phyloP scores from a whole-genome alignment of 1,140 invertebrate genomes.

The Hyposmocoma kahamanoa region DNA sequence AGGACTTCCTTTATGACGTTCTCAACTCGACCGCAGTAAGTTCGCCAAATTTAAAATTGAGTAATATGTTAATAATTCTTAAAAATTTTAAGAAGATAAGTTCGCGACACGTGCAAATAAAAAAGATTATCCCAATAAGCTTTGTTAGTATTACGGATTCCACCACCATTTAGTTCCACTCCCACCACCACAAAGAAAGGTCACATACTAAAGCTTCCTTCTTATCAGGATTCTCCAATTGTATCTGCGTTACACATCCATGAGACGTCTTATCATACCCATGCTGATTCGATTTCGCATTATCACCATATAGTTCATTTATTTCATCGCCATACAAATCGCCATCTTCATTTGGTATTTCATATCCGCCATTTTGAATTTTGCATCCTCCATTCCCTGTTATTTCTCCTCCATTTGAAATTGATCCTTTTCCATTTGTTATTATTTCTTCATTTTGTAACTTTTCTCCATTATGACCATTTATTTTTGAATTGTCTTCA shows the following conservation, averaged over 20 bases:
- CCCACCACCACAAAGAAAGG: conserved; percentile 32
- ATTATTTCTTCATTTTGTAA: too few relatives aligned
- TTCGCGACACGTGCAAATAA: too few relatives aligned
- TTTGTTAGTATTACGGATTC: too few relatives aligned
- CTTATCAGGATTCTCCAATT: conserved; percentile 54
- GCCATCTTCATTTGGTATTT: not conserved
- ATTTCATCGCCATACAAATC: conserved; percentile 4
- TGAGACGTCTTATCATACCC: conserved; percentile 47
- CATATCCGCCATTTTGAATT: not conserved
- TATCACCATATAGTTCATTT: conserved; percentile 25
- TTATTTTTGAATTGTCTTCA: conserved; percentile 1
- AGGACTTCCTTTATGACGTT: too few relatives aligned
- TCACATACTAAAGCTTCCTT: conserved; percentile 52
- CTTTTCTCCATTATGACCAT: conserved; percentile 8
- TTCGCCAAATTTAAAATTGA: too few relatives aligned
- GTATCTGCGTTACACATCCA: conserved; percentile 44
- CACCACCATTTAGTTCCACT: conserved; percentile 14
- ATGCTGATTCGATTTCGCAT: conserved; percentile 29
- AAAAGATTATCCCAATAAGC: too few relatives aligned
- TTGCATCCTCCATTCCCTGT: not conserved
- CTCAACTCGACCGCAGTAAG: too few relatives aligned
- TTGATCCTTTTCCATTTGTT: too few relatives aligned
- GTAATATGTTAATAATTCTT: too few relatives aligned
- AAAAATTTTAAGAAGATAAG: too few relatives aligned
- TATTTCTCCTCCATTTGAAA: too few relatives aligned